phyloP scores from a whole-genome alignment of 1,140 invertebrate genomes.

The Radopholus similis region DNA sequence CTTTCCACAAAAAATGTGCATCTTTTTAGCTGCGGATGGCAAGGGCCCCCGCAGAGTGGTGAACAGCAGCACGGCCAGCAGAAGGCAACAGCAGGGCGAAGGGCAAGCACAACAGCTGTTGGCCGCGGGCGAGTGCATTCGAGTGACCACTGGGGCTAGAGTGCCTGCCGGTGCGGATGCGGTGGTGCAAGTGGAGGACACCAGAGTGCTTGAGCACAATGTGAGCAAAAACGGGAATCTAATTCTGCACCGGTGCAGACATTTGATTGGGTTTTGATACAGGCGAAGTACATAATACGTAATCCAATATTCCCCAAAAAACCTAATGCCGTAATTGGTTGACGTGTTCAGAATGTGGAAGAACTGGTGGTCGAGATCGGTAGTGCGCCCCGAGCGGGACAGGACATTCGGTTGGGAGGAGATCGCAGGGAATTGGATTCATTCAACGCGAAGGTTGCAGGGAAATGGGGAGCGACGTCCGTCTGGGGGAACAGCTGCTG shows the following conservation, averaged over 20 bases:
- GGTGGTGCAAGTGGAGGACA: conserved; percentile 46
- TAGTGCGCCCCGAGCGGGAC: conserved; percentile 18
- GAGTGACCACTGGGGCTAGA: conserved; percentile 43
- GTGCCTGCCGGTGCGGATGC: conserved; percentile 45
- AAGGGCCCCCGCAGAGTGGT: conserved; percentile 27
- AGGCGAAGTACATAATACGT: too few relatives aligned
- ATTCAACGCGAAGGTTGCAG: too few relatives aligned
- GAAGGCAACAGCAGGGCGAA: background rate
- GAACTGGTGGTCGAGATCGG: conserved; percentile 38
- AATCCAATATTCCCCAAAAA: background rate
- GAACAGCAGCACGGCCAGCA: conserved; percentile 22
- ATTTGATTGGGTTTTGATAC: too few relatives aligned
- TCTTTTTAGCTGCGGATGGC: conserved; percentile 34
- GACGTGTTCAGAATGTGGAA: conserved; percentile 30
- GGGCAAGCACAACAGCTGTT: background rate
- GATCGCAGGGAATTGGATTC: background rate
- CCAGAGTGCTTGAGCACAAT: conserved; percentile 33
- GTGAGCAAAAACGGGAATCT: conserved; percentile 8
- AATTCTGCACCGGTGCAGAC: too few relatives aligned
- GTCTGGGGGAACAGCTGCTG: conserved; percentile 32
- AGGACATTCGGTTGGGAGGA: conserved; percentile 35
- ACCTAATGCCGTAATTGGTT: background rate
- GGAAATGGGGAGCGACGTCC: conserved; percentile 40
- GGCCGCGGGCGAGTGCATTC: conserved; percentile 30
- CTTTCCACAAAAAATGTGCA: conserved; percentile 3